Conservation (phyloP, 2,113 vertebrate genomes). For the Carassius carassius region DNA sequence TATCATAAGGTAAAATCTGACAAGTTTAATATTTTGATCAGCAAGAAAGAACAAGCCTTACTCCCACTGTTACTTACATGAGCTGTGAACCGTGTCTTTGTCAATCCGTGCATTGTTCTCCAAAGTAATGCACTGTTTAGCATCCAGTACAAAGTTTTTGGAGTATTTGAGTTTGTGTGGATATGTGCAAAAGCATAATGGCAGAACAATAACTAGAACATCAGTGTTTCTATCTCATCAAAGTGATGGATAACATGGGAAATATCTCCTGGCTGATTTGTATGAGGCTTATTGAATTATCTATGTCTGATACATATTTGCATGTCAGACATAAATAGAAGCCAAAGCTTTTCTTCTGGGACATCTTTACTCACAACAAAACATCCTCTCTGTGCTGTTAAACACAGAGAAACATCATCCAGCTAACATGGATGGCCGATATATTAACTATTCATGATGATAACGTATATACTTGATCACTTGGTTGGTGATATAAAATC, state of each 20-base stretch:
- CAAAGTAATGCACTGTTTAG: background rate
- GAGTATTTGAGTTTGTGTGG: background rate
- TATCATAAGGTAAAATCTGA: background rate
- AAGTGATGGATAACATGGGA: background rate
- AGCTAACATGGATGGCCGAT: background rate
- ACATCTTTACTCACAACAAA: background rate
- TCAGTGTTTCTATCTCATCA: background rate
- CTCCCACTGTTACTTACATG: background rate
- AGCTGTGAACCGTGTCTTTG: background rate
- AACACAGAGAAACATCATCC: background rate
- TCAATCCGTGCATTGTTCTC: background rate
- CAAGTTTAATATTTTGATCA: background rate
- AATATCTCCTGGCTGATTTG: conserved; percentile 8
- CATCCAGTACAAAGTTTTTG: background rate
- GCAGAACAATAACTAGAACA: background rate
- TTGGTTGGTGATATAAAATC: too few relatives aligned
- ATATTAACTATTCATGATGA: background rate
- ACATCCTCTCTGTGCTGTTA: background rate
- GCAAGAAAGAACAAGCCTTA: background rate
- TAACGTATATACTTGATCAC: background rate
- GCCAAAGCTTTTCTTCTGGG: background rate
- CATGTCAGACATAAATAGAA: conserved; percentile 1
- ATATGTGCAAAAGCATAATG: background rate
- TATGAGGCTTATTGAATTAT: conserved; percentile 12
- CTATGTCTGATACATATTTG: background rate